phyloP scores from a whole-genome alignment of 2,113 vertebrate genomes.

The Etheostoma cragini region DNA sequence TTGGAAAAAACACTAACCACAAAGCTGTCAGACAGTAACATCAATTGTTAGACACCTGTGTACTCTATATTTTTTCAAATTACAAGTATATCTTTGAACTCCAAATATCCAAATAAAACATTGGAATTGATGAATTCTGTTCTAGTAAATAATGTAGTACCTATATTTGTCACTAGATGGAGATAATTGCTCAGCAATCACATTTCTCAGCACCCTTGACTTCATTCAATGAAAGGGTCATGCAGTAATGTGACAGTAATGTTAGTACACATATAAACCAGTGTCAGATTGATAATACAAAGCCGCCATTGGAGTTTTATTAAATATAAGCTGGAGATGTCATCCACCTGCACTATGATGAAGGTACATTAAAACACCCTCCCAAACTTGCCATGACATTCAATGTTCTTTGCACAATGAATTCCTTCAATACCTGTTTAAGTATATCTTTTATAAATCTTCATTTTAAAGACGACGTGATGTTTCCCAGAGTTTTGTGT shows the following conservation, averaged over 20 bases:
- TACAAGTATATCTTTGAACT: neutral
- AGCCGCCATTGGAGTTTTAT: neutral
- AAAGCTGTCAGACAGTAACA: neutral
- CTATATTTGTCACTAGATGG: slow-evolving; percentile 62
- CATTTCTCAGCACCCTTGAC: neutral
- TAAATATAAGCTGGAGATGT: neutral
- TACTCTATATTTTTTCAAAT: neutral
- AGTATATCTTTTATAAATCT: neutral
- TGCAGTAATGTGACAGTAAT: neutral
- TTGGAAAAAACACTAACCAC: neutral
- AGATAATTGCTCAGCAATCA: neutral
- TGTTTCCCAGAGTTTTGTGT: neutral
- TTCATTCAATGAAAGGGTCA: neutral
- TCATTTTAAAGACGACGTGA: neutral
- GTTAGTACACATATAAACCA: neutral
- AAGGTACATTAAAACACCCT: neutral
- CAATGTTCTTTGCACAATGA: neutral
- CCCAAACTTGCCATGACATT: neutral
- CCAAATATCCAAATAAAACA: neutral
- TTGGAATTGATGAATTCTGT: neutral
- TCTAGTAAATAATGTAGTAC: slow-evolving; percentile 17
- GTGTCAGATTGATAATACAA: neutral
- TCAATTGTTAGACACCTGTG: neutral
- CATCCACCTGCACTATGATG: neutral
- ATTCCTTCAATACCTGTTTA: slow-evolving; percentile 11